A percentile compares a stretch with the other conserved stretches of the same genome.
Evolutionary conservation across 2,113 vertebrate species (phyloP).

Genomic region (Xenopus tropicalis): DNA sequence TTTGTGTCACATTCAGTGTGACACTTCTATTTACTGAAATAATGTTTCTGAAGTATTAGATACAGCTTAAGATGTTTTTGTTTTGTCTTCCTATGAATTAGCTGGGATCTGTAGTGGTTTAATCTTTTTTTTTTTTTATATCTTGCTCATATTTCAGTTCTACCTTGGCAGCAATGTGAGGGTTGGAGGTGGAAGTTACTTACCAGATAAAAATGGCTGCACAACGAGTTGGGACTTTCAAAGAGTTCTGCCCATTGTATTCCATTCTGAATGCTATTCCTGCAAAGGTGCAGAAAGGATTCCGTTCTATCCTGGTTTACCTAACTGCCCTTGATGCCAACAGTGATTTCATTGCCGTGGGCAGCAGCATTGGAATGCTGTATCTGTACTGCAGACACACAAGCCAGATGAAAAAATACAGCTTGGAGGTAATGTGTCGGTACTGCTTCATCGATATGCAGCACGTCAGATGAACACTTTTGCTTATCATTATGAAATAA

Average conservation of each 20-base stretch:
- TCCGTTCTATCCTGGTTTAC: slow-evolving; percentile 87
- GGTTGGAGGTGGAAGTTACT: slow-evolving; percentile 25
- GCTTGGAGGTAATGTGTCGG: slow-evolving; percentile 75
- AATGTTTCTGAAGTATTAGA: too few relatives aligned
- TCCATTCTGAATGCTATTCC: slow-evolving; percentile 91
- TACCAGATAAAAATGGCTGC: slow-evolving; percentile 71
- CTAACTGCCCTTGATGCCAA: slow-evolving; percentile 90
- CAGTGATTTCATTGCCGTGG: slow-evolving; percentile 90
- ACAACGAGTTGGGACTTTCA: slow-evolving; percentile 63
- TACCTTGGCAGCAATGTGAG: slow-evolving; percentile 37
- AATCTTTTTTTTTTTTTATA: too few relatives aligned
- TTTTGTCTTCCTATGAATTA: too few relatives aligned
- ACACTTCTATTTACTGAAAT: too few relatives aligned
- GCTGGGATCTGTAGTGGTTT: too few relatives aligned
- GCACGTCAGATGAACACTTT: too few relatives aligned
- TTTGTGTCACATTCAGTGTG: too few relatives aligned
- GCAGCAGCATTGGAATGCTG: slow-evolving; percentile 94
- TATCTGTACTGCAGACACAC: slow-evolving; percentile 88
- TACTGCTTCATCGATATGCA: too few relatives aligned
- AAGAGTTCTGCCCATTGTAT: slow-evolving; percentile 92
- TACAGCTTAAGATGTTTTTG: too few relatives aligned
- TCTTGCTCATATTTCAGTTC: slow-evolving; percentile 43
- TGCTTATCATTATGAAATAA: too few relatives aligned
- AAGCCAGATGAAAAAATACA: slow-evolving; percentile 90
- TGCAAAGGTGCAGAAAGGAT: slow-evolving; percentile 89